Conservation (phyloP, 2,113 vertebrate genomes). For the Panthera tigris region DNA sequence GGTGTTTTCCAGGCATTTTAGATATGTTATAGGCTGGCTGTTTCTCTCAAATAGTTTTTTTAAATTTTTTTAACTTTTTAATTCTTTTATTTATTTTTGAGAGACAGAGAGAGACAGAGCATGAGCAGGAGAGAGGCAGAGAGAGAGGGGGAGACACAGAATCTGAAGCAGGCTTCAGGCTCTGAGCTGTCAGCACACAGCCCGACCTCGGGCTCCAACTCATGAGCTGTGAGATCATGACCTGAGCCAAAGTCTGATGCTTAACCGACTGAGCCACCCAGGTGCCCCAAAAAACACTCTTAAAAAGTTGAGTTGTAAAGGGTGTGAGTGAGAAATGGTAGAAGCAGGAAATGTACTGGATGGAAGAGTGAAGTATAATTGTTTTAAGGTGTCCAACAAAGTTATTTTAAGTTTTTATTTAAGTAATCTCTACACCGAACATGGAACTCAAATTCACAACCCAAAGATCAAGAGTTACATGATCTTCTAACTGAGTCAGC, state of each 20-base stretch:
- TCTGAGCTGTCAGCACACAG: too few species aligned
- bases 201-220: too few species aligned
- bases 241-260: too few species aligned
- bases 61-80: too few species aligned
- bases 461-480: neutral
- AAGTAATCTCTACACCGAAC: neutral
- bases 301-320: neutral
- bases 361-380: neutral
- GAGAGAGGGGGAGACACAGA: too few species aligned
- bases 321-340: neutral
- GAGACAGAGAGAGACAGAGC: too few species aligned
- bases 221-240: too few species aligned
- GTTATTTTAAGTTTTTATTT: neutral
- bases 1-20: neutral
- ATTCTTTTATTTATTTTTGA: too few species aligned
- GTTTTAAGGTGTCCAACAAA: neutral
- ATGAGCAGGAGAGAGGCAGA: too few species aligned
- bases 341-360: neutral
- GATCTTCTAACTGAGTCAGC: neutral
- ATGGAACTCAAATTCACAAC: neutral
- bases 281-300: neutral
- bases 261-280: too few species aligned
- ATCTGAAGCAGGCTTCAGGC: too few species aligned
- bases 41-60: neutral
- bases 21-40: neutral